Percentiles rank a stretch among this genome's conserved stretches.
phyloP scores from a whole-genome alignment of 2,888 invertebrate genomes.

The Gibbula magus region DNA sequence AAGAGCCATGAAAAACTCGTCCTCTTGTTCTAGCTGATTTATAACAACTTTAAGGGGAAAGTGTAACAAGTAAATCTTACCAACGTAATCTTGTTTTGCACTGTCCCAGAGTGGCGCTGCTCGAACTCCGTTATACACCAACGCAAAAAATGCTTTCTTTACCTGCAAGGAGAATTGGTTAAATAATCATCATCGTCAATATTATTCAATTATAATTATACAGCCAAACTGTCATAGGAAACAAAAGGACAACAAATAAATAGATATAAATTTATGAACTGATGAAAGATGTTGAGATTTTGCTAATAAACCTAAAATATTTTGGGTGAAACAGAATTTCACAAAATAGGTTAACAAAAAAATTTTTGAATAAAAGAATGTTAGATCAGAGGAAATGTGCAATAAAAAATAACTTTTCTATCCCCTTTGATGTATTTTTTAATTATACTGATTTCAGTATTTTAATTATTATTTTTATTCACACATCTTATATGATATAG shows the following conservation, averaged over 20 bases:
- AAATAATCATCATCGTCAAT: neutral
- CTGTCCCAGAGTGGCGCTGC: constrained; percentile 99
- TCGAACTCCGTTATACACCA: constrained; percentile 98
- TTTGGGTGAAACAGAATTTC: too few species aligned
- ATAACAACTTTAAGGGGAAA: too few species aligned
- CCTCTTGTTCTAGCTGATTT: too few species aligned
- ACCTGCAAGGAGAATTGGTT: constrained; percentile 75
- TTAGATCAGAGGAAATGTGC: too few species aligned
- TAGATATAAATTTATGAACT: neutral
- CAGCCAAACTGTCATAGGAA: neutral
- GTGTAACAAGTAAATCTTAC: constrained; percentile 73
- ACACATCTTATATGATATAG: too few species aligned
- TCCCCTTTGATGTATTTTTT: too few species aligned
- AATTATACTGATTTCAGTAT: too few species aligned
- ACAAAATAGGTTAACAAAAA: too few species aligned
- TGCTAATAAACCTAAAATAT: neutral
- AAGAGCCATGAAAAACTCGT: too few species aligned
- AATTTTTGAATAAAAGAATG: too few species aligned
- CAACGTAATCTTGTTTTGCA: constrained; percentile 91
- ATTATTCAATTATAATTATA: neutral
- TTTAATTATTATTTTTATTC: too few species aligned
- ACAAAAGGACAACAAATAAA: neutral
- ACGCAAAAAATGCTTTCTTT: constrained; percentile 90
- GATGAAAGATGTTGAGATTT: neutral
- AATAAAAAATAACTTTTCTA: too few species aligned